Conservation (phyloP, 2,113 vertebrate genomes). For the Malurus cyaneus region DNA sequence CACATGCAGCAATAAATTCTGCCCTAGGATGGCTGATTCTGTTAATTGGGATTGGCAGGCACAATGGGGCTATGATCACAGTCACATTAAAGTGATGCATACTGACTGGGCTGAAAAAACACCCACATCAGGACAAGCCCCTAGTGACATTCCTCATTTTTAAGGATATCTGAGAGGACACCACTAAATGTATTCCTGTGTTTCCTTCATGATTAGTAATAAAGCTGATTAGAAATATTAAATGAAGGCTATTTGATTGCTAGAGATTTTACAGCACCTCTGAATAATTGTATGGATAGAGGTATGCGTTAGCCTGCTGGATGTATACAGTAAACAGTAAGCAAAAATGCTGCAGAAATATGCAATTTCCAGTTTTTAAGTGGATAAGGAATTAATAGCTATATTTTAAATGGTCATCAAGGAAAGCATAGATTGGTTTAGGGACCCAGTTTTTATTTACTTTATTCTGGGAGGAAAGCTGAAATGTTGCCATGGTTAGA, state of each 20-base stretch:
- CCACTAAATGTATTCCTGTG: constrained; percentile 13
- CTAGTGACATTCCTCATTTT: constrained; percentile 18
- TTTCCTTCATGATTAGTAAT: constrained; percentile 37
- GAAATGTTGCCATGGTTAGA: not conserved
- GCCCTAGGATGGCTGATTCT: not conserved
- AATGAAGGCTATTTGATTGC: constrained; percentile 13
- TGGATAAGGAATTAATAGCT: not conserved
- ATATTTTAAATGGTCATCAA: not conserved
- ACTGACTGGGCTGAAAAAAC: constrained; percentile 49
- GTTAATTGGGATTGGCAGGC: constrained; percentile 10
- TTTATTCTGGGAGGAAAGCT: not conserved
- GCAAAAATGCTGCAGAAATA: not conserved
- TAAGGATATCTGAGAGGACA: constrained; percentile 27
- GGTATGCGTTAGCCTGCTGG: not conserved
- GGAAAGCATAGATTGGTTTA: not conserved
- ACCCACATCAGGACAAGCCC: constrained; percentile 1
- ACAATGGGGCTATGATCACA: not conserved
- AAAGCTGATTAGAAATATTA: constrained; percentile 40
- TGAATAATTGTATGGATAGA: constrained; percentile 4
- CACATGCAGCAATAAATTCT: constrained; percentile 24
- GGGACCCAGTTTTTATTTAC: not conserved
- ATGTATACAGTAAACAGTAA: not conserved
- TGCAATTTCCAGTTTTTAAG: not conserved
- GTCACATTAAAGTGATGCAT: constrained; percentile 21
- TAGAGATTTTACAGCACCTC: not conserved